Evolutionary conservation across 2,797 vertebrate genomes (phyloP).

Genomic region (Fistularia commersonii): DNA sequence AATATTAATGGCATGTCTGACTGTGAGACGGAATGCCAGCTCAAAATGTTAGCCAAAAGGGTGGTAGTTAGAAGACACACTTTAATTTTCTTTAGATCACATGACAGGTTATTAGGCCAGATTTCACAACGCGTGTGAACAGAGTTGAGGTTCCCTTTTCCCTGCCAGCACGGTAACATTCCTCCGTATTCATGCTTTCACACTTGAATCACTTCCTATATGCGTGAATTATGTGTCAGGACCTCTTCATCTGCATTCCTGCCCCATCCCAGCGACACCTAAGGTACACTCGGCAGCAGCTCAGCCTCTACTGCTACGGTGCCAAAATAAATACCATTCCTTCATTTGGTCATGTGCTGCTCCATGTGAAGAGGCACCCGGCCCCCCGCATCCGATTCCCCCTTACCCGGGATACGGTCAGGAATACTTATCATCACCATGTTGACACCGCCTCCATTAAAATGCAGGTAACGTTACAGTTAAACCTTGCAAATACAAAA

Average conservation of each 20-base stretch:
- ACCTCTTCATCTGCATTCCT: constrained; percentile 60
- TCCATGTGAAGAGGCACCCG: constrained; percentile 34
- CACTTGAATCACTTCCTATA: constrained; percentile 31
- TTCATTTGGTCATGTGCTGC: constrained; percentile 63
- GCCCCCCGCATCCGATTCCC: constrained; percentile 30
- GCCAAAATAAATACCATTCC: constrained; percentile 57
- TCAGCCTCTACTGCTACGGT: constrained; percentile 49
- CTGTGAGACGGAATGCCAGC: too few species aligned
- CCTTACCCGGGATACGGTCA: constrained; percentile 56
- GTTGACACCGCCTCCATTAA: too few species aligned
- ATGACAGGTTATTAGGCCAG: too few species aligned
- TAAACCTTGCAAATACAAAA: neutral
- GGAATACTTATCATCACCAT: constrained; percentile 64
- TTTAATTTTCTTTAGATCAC: too few species aligned
- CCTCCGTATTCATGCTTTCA: constrained; percentile 22
- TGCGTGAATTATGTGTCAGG: constrained; percentile 30
- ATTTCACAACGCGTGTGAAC: neutral
- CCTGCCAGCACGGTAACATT: constrained; percentile 39
- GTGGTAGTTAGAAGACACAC: too few species aligned
- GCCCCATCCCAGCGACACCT: constrained; percentile 43
- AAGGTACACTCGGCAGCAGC: constrained; percentile 39
- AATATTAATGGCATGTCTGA: too few species aligned
- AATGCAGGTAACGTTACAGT: too few species aligned
- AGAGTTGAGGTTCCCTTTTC: constrained; percentile 30
- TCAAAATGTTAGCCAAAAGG: too few species aligned